A percentile compares a stretch with the other conserved stretches of the same genome.
These are phyloP conservation scores for Pachycephala philippinensis DNA, from an alignment of 2,113 vertebrate genomes.

Conservation along the genomic window DNA sequence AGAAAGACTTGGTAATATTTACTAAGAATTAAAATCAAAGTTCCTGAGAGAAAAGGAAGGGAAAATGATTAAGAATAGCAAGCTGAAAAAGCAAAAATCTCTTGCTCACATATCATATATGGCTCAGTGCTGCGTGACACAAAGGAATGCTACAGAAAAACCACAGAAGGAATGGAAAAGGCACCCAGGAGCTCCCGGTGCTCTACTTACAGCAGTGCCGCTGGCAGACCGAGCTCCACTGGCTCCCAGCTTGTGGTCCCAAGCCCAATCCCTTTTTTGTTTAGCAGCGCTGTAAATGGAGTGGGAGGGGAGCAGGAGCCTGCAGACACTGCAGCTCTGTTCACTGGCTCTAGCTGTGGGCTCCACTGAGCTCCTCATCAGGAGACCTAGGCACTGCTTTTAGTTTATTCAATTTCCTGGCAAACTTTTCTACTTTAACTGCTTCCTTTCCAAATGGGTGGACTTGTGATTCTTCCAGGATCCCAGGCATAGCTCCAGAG, in stretches of 20 bases:
- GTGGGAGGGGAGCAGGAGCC: slow-evolving; percentile 15
- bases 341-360: neutral
- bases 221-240: neutral
- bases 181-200: neutral
- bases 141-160: neutral
- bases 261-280: neutral
- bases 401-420: slow-evolving; percentile 51
- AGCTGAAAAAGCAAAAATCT: neutral
- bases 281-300: neutral
- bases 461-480: neutral
- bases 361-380: neutral
- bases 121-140: neutral
- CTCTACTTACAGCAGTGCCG: slow-evolving; percentile 38
- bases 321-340: slow-evolving; percentile 7
- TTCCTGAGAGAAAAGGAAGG: neutral
- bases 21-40: neutral
- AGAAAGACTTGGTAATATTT: neutral
- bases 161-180: neutral
- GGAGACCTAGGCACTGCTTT: neutral
- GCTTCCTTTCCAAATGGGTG: neutral
- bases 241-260: neutral
- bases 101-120: neutral
- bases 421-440: slow-evolving; percentile 5
- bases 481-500: neutral
- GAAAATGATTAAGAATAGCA: neutral